phyloP scores from a whole-genome alignment of 2,113 vertebrate genomes.

The Murina feae region DNA sequence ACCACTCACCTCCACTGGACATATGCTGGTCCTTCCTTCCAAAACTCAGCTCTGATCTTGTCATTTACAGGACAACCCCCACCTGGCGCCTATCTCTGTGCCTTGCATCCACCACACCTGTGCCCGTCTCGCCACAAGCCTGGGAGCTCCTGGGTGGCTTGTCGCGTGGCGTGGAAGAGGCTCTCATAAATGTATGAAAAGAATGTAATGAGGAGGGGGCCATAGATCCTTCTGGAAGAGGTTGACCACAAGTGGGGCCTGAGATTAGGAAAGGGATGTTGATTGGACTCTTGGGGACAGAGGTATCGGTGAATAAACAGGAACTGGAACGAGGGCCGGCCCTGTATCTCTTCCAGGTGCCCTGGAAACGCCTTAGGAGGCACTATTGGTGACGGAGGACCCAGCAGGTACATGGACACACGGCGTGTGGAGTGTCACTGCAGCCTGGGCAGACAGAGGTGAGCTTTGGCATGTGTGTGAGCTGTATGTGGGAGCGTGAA shows the following conservation, averaged over 20 bases:
- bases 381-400: background rate
- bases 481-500: background rate
- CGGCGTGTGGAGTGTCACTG: fast-evolving
- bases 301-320: background rate
- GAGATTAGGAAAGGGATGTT: background rate
- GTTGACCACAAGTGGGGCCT: background rate
- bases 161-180: background rate
- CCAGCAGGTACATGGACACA: background rate
- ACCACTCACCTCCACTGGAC: background rate
- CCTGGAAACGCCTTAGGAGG: background rate
- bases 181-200: background rate
- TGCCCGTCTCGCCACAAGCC: background rate
- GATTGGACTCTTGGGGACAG: background rate
- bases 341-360: background rate
- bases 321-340: background rate
- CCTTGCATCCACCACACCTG: background rate
- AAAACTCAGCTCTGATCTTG: background rate
- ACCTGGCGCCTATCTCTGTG: background rate
- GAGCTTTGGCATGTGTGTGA: fast-evolving
- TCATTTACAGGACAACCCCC: background rate
- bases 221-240: background rate
- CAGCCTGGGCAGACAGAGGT: background rate
- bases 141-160: background rate
- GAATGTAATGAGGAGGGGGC: background rate
- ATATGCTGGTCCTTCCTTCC: background rate